Evolutionary conservation across 2,797 vertebrate species (phyloP), one percentile per base, ranked within the genome.

Genomic region (Petrocephalus schoutedeni): DNA sequence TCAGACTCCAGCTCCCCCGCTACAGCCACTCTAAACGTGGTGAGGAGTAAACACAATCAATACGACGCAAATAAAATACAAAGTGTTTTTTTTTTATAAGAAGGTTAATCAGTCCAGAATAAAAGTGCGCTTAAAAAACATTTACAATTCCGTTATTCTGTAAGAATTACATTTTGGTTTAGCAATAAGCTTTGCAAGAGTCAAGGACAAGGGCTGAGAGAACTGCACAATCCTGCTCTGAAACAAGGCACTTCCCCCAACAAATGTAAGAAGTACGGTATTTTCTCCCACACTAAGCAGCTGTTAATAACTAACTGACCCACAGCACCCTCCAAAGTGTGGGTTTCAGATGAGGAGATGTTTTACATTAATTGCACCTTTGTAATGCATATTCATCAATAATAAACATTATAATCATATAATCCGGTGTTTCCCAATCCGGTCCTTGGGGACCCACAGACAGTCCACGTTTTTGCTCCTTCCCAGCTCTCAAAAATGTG

Each of bases 121-220:
- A 49, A 61, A 45, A 21, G 36, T 80, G 74, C n/a, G 36, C 41
- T 80, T 21, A n/a, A 80, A 3, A 80, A 49, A 49, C 7, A 80
- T 80, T 80, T 80, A 80, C 74, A 49, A 49, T 77, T 77, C 71
- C 19, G 2, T 77, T 45, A 77, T 77, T 77, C 71, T 77, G 71
- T 8, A 77, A 77, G 16, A n/a, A 77, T 16, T 41, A 77, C 36
- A 77, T 16, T 45, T 77, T 77, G 36, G 14, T 77, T 49, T n/a
- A 19, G 71, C 45, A 6, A 57, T 7, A 77, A 9, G 71, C 6
- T 45, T 77, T 77, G n/a, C 71, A 41, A 77, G 71, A 77, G 71
- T 77, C 36, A 45, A 77, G 16, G 64, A 71, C 28, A 71, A 16
- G 64, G 16, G 64, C 28, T 28, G 32, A 71, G 14, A 71, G 12